Base-by-base conservation (phyloP, 1,140 invertebrate species). In the Neuroterus valhalla region DNA sequence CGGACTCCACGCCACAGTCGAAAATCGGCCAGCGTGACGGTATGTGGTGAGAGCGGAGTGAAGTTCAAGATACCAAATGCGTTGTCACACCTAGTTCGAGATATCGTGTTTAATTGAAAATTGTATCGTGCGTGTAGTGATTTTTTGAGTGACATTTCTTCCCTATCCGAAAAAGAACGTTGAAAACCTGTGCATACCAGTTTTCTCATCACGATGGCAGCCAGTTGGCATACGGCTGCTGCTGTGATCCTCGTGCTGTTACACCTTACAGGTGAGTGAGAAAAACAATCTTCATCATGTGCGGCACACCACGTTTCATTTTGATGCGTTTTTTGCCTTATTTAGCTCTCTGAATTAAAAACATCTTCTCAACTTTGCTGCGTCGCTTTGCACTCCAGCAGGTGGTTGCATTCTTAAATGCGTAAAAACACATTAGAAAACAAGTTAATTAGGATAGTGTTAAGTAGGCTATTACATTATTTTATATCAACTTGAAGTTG, bases 21-120 rank as follows among this genome's bases (percentile, higher is more conserved):
- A 82, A 87, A 85, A 88, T 86, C 87, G 86, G 86, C 87, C 84
- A 86, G 85, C 87, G 88, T 85, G 81, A 87, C 85, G 86, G 77
- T 74, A 87, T 74, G 83, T 88, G 83, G 82, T 83, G 17, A 31
- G 55, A 50, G 44, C 45, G 66, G 52, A 31, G 76, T 72, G 55
- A 74, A 67, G 68, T 75, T 75, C 76, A 70, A 81, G 48, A 74
- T 75, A 71, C 15, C 70, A 55, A 70, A 84, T 82, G 85, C 78
- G 48, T 78, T 46, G 66, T 69, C 55, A 71, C 81, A 66, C 77
- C 76, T 79, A 76, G 12, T 68, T 69, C 66, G n/a, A 62, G 23
- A 62, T 62, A 38, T n/a, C 26, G 4, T 14, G 52, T 15, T 62
- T 26, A 62, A 2, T 31, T 15, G n/a, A 62, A 31, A 38, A 31